A percentile compares a stretch with the other conserved stretches of the same genome.
Conservation (phyloP, 2,888 invertebrate species). For the Abrostola triplasia region DNA sequence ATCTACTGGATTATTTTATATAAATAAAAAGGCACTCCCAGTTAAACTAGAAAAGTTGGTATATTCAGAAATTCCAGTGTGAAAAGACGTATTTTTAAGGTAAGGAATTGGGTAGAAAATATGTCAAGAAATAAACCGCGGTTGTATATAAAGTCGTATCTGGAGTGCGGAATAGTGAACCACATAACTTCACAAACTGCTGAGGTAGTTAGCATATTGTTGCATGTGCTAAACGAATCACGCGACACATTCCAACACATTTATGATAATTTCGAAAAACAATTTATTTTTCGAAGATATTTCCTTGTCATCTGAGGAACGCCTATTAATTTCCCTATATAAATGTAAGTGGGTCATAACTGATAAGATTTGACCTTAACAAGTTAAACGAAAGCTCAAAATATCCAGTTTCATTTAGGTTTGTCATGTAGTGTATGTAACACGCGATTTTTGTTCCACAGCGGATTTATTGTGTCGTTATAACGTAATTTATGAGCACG, state of each 20-base stretch:
- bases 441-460: slow-evolving; percentile 54
- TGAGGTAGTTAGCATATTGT: slow-evolving; percentile 39
- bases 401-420: slow-evolving; percentile 48
- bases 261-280: slow-evolving; percentile 19
- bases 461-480: slow-evolving; percentile 57
- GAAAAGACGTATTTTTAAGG: not conserved
- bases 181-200: slow-evolving; percentile 27
- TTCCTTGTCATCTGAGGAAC: slow-evolving; percentile 40
- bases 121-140: not conserved
- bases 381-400: slow-evolving; percentile 44
- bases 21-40: no score
- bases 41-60: no score
- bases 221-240: slow-evolving; percentile 31
- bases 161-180: slow-evolving; percentile 21
- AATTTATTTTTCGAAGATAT: slow-evolving; percentile 36
- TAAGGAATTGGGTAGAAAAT: not conserved
- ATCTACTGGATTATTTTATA: no score
- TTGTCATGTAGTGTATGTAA: slow-evolving; percentile 52
- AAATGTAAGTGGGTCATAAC: slow-evolving; percentile 45
- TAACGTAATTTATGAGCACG: slow-evolving; percentile 53
- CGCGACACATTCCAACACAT: slow-evolving; percentile 23
- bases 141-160: slow-evolving; percentile 28
- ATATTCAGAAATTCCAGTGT: not conserved
- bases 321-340: slow-evolving; percentile 29
- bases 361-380: slow-evolving; percentile 54